Percentiles rank a stretch among this genome's conserved stretches.
phyloP scores from a whole-genome alignment of 2,888 invertebrate genomes.

The Pristionchus arcanus region DNA sequence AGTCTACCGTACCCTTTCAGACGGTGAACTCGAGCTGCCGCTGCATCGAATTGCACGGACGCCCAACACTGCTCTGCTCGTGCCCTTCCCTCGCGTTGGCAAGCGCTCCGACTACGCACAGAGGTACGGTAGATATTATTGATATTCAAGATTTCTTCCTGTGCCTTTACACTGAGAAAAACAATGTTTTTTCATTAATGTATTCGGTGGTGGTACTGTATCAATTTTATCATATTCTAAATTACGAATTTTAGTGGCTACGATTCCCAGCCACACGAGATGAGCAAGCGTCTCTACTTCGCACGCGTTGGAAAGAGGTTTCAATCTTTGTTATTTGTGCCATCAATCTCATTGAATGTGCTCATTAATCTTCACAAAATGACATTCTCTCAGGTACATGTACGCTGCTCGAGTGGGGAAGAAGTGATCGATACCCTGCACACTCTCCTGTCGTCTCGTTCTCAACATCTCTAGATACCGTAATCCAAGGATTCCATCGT shows the following conservation, averaged over 20 bases:
- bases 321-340: not conserved
- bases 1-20: slow-evolving; percentile 4
- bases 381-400: slow-evolving; percentile 33
- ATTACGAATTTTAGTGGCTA: not conserved
- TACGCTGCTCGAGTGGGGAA: slow-evolving; percentile 52
- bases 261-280: not conserved
- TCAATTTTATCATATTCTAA: not conserved
- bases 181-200: not conserved
- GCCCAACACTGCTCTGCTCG: slow-evolving; percentile 51
- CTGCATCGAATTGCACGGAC: slow-evolving; percentile 52
- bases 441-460: not conserved
- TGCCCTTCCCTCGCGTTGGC: slow-evolving; percentile 54
- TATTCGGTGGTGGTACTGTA: too few species aligned
- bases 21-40: slow-evolving; percentile 29
- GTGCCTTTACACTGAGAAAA: too few species aligned
- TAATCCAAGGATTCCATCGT: not conserved
- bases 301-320: slow-evolving; percentile 51
- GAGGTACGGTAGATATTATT: not conserved
- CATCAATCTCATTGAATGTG: not conserved
- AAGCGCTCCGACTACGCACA: slow-evolving; percentile 5
- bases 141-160: not conserved
- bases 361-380: slow-evolving; percentile 1
- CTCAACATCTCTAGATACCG: slow-evolving; percentile 42
- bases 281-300: slow-evolving; percentile 52
- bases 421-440: slow-evolving; percentile 23